These are phyloP conservation scores for Noctua pronuba DNA, from an alignment of 2,888 invertebrate species.

Conservation along the genomic window DNA sequence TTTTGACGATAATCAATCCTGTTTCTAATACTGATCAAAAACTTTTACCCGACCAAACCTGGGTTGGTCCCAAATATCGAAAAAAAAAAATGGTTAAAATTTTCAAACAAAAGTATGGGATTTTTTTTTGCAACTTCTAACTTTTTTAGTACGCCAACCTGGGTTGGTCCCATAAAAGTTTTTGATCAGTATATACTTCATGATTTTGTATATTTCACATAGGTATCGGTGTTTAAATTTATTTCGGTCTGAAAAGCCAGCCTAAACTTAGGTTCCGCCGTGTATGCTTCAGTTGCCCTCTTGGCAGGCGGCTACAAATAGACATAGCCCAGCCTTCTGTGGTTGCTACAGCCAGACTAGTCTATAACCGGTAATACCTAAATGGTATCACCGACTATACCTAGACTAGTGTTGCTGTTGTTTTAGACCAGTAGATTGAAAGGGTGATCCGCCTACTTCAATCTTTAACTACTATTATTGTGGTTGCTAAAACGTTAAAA, in stretches of 20 bases:
- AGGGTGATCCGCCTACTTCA: not conserved
- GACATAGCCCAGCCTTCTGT: conserved; percentile 3
- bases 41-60: too few species aligned
- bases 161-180: too few species aligned
- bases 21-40: too few species aligned
- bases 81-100: too few species aligned
- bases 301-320: conserved; percentile 36
- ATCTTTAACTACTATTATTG: not conserved
- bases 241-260: not conserved
- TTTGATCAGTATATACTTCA: too few species aligned
- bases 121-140: too few species aligned
- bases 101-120: too few species aligned
- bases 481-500: not conserved
- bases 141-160: too few species aligned
- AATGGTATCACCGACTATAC: not conserved
- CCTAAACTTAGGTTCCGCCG: not conserved
- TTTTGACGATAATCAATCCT: too few species aligned
- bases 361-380: not conserved
- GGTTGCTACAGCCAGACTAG: not conserved
- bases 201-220: not conserved
- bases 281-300: not conserved
- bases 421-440: not conserved
- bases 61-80: too few species aligned
- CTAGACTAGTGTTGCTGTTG: not conserved
- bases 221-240: not conserved